Evolutionary conservation across 2,888 invertebrate genomes (phyloP).

Genomic region (Leptodirus hochenwartii): DNA sequence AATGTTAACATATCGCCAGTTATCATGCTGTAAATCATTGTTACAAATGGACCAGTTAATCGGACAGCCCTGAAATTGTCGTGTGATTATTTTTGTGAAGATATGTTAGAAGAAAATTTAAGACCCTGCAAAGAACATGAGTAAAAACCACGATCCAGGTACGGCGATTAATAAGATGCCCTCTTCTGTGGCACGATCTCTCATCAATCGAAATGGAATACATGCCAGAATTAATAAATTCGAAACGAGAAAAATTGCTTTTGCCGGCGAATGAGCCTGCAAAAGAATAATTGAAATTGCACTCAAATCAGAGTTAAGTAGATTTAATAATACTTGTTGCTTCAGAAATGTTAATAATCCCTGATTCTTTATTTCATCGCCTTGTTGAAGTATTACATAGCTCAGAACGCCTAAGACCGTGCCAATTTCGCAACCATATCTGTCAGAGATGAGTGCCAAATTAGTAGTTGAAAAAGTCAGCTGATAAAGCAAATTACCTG

Average conservation of each 20-base stretch:
- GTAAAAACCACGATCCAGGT: constrained; percentile 91
- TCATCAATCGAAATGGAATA: constrained; percentile 67
- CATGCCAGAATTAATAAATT: constrained; percentile 79
- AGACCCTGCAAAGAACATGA: constrained; percentile 95
- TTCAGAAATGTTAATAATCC: constrained; percentile 78
- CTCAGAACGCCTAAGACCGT: constrained; percentile 73
- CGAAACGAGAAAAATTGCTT: constrained; percentile 80
- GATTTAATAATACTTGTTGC: constrained; percentile 49
- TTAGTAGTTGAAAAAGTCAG: constrained; percentile 1
- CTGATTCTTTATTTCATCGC: constrained; percentile 88
- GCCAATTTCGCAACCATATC: constrained; percentile 68
- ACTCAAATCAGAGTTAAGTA: constrained; percentile 2
- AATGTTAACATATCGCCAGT: constrained; percentile 98
- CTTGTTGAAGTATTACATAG: constrained; percentile 81
- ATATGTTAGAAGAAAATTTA: constrained; percentile 3
- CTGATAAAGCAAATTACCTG: constrained; percentile 19
- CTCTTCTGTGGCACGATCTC: constrained; percentile 68
- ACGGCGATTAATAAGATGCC: constrained; percentile 81
- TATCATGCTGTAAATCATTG: constrained; percentile 99
- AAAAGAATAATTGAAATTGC: constrained; percentile 17
- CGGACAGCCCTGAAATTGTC: constrained; percentile 58
- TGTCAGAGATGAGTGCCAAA: constrained; percentile 10
- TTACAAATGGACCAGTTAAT: constrained; percentile 95
- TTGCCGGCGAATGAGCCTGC: constrained; percentile 85
- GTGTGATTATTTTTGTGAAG: constrained; percentile 2